Percentiles rank a stretch among this genome's conserved stretches.
phyloP scores from a whole-genome alignment of 2,888 invertebrate genomes.

The Slavum lentiscoides region DNA sequence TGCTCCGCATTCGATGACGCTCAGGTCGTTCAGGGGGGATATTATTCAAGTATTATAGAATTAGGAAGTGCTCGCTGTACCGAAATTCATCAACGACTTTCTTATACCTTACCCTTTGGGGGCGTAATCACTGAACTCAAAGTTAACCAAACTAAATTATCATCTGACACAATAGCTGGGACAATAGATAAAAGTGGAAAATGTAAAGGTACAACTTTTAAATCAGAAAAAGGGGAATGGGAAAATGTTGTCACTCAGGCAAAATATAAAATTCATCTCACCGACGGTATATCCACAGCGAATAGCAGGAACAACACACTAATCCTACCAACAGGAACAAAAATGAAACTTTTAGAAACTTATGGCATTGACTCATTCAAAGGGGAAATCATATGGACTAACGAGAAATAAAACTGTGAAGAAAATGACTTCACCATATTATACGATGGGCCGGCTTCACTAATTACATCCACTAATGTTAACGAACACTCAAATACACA shows the following conservation, averaged over 20 bases:
- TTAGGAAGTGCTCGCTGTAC: not conserved
- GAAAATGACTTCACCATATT: not conserved
- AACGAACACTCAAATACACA: not conserved
- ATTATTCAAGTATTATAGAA: not conserved
- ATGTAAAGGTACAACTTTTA: not conserved
- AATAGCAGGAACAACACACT: not conserved
- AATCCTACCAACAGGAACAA: slow-evolving; percentile 15
- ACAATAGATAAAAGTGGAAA: not conserved
- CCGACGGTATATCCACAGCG: not conserved
- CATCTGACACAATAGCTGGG: not conserved
- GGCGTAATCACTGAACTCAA: not conserved
- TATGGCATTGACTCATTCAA: not conserved
- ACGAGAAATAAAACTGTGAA: not conserved
- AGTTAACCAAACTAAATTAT: not conserved
- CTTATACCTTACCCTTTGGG: not conserved
- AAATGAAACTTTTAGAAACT: not conserved
- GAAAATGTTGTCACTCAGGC: not conserved
- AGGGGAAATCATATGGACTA: slow-evolving; percentile 5
- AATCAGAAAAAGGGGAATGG: not conserved
- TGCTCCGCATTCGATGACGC: slow-evolving; percentile 6
- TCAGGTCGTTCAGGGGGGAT: not conserved
- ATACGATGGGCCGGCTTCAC: not conserved
- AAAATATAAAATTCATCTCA: not conserved
- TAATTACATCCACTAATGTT: not conserved
- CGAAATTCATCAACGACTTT: not conserved